Percentiles rank a stretch among this genome's conserved stretches.
These are phyloP conservation scores for Lucilia sericata DNA, from an alignment of 1,140 invertebrate species.

Conservation along the genomic window DNA sequence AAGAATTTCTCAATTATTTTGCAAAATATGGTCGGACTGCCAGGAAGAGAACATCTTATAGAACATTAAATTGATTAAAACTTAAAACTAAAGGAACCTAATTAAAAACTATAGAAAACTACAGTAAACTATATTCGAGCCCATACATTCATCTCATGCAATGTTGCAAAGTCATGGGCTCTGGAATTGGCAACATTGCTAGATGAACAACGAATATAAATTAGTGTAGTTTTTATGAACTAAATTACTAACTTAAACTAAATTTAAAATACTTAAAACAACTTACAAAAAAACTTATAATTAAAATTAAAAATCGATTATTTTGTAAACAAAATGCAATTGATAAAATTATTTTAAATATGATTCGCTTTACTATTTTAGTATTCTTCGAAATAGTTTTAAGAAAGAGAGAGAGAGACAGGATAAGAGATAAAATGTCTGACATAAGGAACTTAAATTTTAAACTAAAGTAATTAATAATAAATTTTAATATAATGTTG, in stretches of 20 bases:
- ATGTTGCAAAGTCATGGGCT: conserved; percentile 27
- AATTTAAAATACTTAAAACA: conserved; percentile 7
- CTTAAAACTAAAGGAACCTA: neutral
- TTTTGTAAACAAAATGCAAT: neutral
- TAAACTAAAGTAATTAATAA: neutral
- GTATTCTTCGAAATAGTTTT: neutral
- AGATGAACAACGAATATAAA: conserved; percentile 26
- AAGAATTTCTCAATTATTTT: conserved; percentile 48
- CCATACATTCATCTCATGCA: conserved; percentile 11
- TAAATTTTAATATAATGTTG: neutral
- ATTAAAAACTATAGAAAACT: neutral
- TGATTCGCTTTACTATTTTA: neutral
- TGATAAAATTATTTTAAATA: neutral
- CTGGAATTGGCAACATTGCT: conserved; percentile 9
- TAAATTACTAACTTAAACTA: neutral
- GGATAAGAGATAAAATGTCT: too few species aligned
- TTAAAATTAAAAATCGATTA: conserved; percentile 7
- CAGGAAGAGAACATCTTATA: neutral
- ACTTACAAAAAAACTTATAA: neutral
- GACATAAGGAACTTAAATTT: too few species aligned
- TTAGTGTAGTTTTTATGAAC: neutral
- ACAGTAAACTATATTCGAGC: conserved; percentile 13
- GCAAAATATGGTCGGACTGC: neutral
- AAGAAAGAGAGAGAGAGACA: neutral
- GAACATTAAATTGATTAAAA: neutral